Percentiles rank a stretch among this genome's conserved stretches.
phyloP scores from a whole-genome alignment of 2,113 vertebrate species.

The Poicephalus meyeri region DNA sequence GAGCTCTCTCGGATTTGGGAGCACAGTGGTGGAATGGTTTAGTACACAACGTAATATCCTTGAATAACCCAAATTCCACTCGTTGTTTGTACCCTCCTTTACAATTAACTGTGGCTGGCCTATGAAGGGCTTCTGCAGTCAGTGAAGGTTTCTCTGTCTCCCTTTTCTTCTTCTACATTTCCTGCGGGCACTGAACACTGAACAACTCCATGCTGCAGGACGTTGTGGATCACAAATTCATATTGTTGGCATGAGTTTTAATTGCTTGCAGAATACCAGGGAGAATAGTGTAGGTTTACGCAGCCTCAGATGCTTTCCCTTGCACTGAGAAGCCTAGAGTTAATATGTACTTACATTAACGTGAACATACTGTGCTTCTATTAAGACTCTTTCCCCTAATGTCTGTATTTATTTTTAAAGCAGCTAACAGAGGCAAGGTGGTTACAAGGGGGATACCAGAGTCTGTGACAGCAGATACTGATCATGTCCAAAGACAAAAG shows the following conservation, averaged over 20 bases:
- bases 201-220: neutral
- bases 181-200: neutral
- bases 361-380: neutral
- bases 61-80: neutral
- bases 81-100: neutral
- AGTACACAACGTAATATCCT: neutral
- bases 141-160: neutral
- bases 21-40: neutral
- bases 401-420: conserved; percentile 28
- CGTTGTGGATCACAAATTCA: neutral
- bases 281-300: neutral
- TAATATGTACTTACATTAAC: neutral
- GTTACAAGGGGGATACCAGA: neutral
- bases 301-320: neutral
- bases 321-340: neutral
- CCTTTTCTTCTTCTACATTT: rapidly evolving
- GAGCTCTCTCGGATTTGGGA: neutral
- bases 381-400: neutral
- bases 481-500: neutral
- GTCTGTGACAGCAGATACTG: neutral
- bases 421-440: neutral
- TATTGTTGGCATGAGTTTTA: neutral
- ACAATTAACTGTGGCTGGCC: neutral
- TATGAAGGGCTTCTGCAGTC: neutral
- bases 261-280: neutral